Percentiles rank a stretch among this genome's conserved stretches.
phyloP scores from a whole-genome alignment of 2,888 invertebrate genomes.

The Andrena dorsata region DNA sequence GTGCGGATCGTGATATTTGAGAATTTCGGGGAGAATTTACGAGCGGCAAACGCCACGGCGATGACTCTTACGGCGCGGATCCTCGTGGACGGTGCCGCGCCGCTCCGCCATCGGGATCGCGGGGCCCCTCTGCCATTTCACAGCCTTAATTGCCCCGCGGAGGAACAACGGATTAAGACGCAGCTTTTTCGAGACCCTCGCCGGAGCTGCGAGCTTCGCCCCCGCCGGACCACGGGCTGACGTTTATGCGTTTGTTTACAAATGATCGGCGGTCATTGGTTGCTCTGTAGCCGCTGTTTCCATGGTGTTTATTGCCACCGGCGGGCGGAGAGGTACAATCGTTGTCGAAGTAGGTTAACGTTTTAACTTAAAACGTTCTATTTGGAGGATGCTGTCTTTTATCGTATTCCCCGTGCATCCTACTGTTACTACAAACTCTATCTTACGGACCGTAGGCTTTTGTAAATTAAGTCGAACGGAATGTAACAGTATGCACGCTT shows the following conservation, averaged over 20 bases:
- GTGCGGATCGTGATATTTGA: slow-evolving; percentile 68
- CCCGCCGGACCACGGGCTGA: slow-evolving; percentile 1
- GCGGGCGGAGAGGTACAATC: neutral
- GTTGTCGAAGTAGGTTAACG: slow-evolving; percentile 23
- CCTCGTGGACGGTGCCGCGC: slow-evolving; percentile 2
- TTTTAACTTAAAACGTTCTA: neutral
- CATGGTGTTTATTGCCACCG: neutral
- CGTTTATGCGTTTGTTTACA: slow-evolving; percentile 46
- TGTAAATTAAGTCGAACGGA: neutral
- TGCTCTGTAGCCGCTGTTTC: neutral
- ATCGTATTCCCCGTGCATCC: slow-evolving; percentile 10
- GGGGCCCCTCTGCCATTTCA: slow-evolving; percentile 16
- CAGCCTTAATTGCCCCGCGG: slow-evolving; percentile 46
- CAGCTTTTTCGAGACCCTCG: slow-evolving; percentile 20
- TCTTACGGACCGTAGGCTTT: neutral
- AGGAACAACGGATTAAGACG: slow-evolving; percentile 43
- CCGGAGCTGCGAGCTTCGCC: neutral
- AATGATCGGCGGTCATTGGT: slow-evolving; percentile 31
- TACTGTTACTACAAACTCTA: too few species aligned
- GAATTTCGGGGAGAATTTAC: slow-evolving; percentile 69
- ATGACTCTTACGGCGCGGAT: slow-evolving; percentile 45
- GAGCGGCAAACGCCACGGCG: slow-evolving; percentile 66
- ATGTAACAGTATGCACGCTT: neutral
- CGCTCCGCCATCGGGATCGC: slow-evolving; percentile 13
- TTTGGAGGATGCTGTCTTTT: slow-evolving; percentile 17